Percentiles rank a stretch among this genome's conserved stretches.
These are phyloP conservation scores for Pelecanoides urinatrix DNA, from an alignment of 2,113 vertebrate species.

Conservation along the genomic window DNA sequence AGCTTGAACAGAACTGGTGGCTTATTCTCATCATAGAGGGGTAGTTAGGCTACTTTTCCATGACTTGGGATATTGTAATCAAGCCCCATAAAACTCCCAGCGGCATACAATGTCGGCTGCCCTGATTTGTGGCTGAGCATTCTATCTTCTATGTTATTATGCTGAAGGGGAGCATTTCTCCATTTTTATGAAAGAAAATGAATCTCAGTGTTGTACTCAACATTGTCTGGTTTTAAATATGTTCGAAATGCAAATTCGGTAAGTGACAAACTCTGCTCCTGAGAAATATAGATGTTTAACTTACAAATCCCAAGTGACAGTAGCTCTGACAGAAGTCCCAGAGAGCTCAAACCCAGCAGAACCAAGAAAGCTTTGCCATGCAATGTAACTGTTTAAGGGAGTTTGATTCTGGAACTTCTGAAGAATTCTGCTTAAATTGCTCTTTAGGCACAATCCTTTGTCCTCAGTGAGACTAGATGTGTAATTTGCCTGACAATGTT, in stretches of 20 bases:
- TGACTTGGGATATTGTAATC: slow-evolving; percentile 62
- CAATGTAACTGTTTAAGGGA: not conserved
- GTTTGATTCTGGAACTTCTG: not conserved
- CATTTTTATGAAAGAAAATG: slow-evolving; percentile 46
- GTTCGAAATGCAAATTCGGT: slow-evolving; percentile 21
- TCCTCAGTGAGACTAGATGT: not conserved
- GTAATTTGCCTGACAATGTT: not conserved
- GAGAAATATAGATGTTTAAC: slow-evolving; percentile 42
- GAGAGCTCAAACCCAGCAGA: slow-evolving; percentile 13
- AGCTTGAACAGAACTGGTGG: slow-evolving; percentile 64
- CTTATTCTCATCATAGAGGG: slow-evolving; percentile 58
- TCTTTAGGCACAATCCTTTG: not conserved
- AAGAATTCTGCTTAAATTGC: not conserved
- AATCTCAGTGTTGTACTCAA: slow-evolving; percentile 2
- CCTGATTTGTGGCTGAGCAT: slow-evolving; percentile 49
- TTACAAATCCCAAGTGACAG: not conserved
- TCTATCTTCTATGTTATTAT: slow-evolving; percentile 10
- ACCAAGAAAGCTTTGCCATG: not conserved
- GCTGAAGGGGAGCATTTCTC: slow-evolving; percentile 31
- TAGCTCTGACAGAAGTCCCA: not conserved
- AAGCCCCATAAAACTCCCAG: slow-evolving; percentile 60
- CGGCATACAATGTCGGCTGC: not conserved
- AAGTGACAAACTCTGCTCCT: not conserved
- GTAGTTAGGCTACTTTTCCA: slow-evolving; percentile 48
- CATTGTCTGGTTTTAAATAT: slow-evolving; percentile 12